Base-by-base conservation (phyloP, 2,113 vertebrate genomes). In the Gambusia holbrooki region DNA sequence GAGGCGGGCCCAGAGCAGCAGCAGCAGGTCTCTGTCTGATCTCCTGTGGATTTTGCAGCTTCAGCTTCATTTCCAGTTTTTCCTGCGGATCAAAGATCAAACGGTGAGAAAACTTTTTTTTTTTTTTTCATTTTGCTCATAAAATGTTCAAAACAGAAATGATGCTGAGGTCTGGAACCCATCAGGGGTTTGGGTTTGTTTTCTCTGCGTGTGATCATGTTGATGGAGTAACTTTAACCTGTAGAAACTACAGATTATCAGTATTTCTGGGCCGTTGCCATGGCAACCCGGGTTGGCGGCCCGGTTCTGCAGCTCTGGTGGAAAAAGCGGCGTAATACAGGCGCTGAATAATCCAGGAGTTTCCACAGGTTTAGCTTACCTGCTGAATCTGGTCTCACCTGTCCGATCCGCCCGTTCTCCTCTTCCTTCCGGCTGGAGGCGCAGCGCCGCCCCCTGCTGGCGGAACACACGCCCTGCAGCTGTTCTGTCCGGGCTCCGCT, bases 301-400 rank as follows among this genome's bases (percentile, higher is more conserved):
- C 60, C 15, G 65, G 58, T 67, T 69, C 8, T 4, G 22, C 12
- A 29, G 5, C 25, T 72, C 40, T 1, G n/a, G 32, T 68, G 69
- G 74, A 60, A 82, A 71, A 72, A 73, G n/a, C 12, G 69, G 48
- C 17, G 65, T 3, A 12, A 37, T 51, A 15, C 13, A 3, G 5
- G 37, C 70, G 62, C 66, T 78, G 11, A 78, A 78, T 83, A 66
- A 83, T 78, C 62, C 66, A 78, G 71, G 28, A 74, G 73, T 63
- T 40, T 67, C 73, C 48, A 65, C 11, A 54, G 80, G 66, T 51
- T 69, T 66, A 10, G 15, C 62, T 73, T 64, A 54, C 75, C 35
- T n/a, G 54, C 17, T 35, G 68, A 70, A 27, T 60, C 68, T 17
- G 3, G 68, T 60, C 22, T 58, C 48, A 70, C 48, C 45, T 69